Base-by-base conservation (phyloP, 64 coral and sea anemone genomes). In the Pocillopora damicornis region DNA sequence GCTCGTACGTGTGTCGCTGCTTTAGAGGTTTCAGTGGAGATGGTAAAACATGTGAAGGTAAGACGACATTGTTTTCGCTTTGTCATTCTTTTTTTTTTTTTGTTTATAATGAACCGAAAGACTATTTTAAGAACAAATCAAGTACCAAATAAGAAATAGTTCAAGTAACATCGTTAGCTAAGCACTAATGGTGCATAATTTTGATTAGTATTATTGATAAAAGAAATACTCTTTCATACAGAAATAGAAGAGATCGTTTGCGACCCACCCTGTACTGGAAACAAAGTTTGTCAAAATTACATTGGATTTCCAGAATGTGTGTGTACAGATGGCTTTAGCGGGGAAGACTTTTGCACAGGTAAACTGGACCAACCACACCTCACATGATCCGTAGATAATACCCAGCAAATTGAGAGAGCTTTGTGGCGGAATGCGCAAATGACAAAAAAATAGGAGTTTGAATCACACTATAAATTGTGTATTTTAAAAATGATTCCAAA, bases 1-100 rank as follows among this genome's bases (percentile, higher is more conserved):
- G 94, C 12, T 95, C 94, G 9, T 95, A 95, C 71, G 37, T 88
- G 51, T 95, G 94, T 61, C 72, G 68, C 67, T 95, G 94, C 78
- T 68, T 65, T 13, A 87, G 85, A 76, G 90, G 90, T 2, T 95
- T 75, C 37, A 88, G 72, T 2, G 94, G 94, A 23, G 80, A 95
- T 82, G 94, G 94, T 2, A 92, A 25, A 66, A 60, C 0, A 2
- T 91, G 89, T n/a, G 86, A 36, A 86, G 89, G 89, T 91, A 77
- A 58, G 1, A 18, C 18, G 1, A 30, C 42, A 51, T 51, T 51
- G 42, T 51, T 7, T 7, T 51, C 0, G 2, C 42, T 51, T 51
- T 4, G 20, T 73, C 0, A 11, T 35, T n/a, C n/a, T n/a, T n/a
- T n/a, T 14, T 15, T 81, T 81, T 13, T 3, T 61, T 25, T 34